These are phyloP conservation scores for Rhyacophila brunnea DNA, from an alignment of 1,140 invertebrate species.

Conservation along the genomic window DNA sequence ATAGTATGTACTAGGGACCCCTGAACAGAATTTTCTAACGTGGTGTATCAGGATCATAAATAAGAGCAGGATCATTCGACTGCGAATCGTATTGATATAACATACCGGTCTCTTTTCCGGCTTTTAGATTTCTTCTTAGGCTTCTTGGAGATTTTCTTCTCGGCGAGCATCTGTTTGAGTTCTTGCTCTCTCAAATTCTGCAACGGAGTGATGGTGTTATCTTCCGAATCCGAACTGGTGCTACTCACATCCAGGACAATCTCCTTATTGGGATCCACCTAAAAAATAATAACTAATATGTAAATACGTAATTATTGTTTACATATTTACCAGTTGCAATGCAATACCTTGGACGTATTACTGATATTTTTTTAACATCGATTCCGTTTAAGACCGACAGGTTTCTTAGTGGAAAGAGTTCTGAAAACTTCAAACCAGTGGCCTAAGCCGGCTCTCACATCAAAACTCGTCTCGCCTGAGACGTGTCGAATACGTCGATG, in stretches of 20 bases:
- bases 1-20: not conserved
- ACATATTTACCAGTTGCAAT: no score
- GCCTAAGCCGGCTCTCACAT: no score
- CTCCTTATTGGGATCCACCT: conserved; percentile 81
- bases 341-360: no score
- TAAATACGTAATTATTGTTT: no score
- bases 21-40: not conserved
- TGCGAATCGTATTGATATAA: not conserved
- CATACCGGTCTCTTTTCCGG: conserved; percentile 37
- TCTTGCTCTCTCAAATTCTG: conserved; percentile 77
- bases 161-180: conserved; percentile 60
- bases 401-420: no score
- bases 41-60: not conserved
- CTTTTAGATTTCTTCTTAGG: conserved; percentile 46
- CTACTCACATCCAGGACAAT: conserved; percentile 93
- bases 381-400: no score
- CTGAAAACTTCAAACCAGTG: no score
- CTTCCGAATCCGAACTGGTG: conserved; percentile 86
- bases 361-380: no score
- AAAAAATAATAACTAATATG: no score
- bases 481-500: no score
- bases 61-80: not conserved
- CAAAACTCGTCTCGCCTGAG: no score
- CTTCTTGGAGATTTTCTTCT: conserved; percentile 44
- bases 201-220: conserved; percentile 79